phyloP scores from a whole-genome alignment of 2,113 vertebrate genomes.

The Camelus bactrianus region DNA sequence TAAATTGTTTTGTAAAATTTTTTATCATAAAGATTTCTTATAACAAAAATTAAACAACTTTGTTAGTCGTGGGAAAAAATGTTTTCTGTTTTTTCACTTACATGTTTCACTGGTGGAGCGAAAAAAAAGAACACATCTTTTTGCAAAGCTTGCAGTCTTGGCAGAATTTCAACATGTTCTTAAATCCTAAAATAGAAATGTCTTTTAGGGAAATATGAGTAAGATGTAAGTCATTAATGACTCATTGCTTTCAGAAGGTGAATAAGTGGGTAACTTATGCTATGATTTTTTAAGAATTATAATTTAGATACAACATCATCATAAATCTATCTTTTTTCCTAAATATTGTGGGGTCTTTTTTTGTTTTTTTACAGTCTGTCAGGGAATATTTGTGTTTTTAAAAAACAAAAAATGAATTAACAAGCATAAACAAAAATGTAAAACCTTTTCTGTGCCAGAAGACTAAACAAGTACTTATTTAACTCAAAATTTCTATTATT shows the following conservation, averaged over 20 bases:
- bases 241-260: slow-evolving; percentile 85
- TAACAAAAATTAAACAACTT: slow-evolving; percentile 44
- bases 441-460: slow-evolving; percentile 47
- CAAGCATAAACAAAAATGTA: slow-evolving; percentile 30
- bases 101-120: slow-evolving; percentile 54
- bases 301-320: slow-evolving; percentile 67
- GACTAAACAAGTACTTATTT: not conserved
- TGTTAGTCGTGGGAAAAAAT: slow-evolving; percentile 12
- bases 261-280: slow-evolving; percentile 74
- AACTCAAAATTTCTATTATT: not conserved
- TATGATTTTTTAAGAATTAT: slow-evolving; percentile 61
- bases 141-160: slow-evolving; percentile 86
- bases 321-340: slow-evolving; percentile 71
- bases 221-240: slow-evolving; percentile 86
- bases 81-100: slow-evolving; percentile 15
- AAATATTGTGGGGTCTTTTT: slow-evolving; percentile 58
- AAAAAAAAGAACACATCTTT: slow-evolving; percentile 57
- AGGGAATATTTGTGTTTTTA: slow-evolving; percentile 53
- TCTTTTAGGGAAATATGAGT: slow-evolving; percentile 89
- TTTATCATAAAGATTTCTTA: slow-evolving; percentile 31
- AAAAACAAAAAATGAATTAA: slow-evolving; percentile 3
- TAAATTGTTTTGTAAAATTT: not conserved
- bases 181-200: slow-evolving; percentile 86
- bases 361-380: slow-evolving; percentile 28
- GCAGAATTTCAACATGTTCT: slow-evolving; percentile 86